Percentiles rank a stretch among this genome's conserved stretches.
These are phyloP conservation scores for Shinisaurus crocodilurus DNA, from an alignment of 2,113 vertebrate genomes.

Conservation along the genomic window DNA sequence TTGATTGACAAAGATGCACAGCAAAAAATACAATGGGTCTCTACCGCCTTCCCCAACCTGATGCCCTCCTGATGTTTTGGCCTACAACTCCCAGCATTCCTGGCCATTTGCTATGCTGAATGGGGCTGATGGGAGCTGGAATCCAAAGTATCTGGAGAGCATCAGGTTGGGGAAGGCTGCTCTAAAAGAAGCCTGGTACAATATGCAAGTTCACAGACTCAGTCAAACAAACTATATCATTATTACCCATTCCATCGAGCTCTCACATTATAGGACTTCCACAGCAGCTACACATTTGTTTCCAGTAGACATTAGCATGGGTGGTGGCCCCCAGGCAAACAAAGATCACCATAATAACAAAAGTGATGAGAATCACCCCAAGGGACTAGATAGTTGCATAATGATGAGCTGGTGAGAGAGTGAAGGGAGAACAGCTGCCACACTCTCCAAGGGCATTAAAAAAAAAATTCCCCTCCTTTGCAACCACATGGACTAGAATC, in stretches of 20 bases:
- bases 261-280: background rate
- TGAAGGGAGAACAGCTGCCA: background rate
- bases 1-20: background rate
- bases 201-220: background rate
- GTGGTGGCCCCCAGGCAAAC: background rate
- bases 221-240: background rate
- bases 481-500: background rate
- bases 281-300: background rate
- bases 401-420: background rate
- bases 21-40: too few relatives aligned
- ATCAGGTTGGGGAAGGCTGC: too few relatives aligned
- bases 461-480: too few relatives aligned
- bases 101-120: too few relatives aligned
- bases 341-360: background rate
- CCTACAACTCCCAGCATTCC: too few relatives aligned
- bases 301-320: background rate
- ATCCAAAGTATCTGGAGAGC: too few relatives aligned
- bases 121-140: too few relatives aligned
- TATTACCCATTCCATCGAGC: background rate
- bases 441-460: background rate
- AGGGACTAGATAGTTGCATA: constrained; percentile 1
- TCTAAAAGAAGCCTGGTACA: background rate
- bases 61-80: too few relatives aligned
- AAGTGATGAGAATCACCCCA: background rate
- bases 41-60: background rate